Evolutionary conservation across 2,888 invertebrate species (phyloP).

Genomic region (Diarsia rubi): DNA sequence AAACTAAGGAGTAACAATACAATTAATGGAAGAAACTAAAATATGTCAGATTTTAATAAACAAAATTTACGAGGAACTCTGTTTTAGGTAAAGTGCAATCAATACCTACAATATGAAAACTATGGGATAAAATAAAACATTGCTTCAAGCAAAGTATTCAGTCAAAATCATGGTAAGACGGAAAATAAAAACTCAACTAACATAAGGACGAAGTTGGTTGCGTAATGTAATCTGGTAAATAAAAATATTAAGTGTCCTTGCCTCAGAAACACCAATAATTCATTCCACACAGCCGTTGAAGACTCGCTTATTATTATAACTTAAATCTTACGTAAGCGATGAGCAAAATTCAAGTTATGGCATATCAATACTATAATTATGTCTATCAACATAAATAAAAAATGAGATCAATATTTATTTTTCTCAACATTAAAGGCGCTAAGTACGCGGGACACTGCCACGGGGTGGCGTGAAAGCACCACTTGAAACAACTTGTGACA

Average conservation of each 20-base stretch:
- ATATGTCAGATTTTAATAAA: constrained; percentile 73
- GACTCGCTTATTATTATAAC: constrained; percentile 74
- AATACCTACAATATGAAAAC: constrained; percentile 53
- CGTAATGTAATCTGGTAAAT: constrained; percentile 55
- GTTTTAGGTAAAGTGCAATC: constrained; percentile 52
- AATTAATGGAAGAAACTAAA: constrained; percentile 85
- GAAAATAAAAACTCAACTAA: constrained; percentile 51
- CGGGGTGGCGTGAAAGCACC: constrained; percentile 45
- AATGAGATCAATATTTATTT: constrained; percentile 88
- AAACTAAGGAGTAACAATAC: constrained; percentile 79
- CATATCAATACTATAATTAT: constrained; percentile 84
- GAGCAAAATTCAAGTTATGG: constrained; percentile 85
- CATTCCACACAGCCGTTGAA: constrained; percentile 78
- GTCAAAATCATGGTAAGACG: constrained; percentile 44
- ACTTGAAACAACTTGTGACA: constrained; percentile 58
- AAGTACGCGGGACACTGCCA: constrained; percentile 53
- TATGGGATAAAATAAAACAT: constrained; percentile 56
- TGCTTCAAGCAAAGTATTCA: constrained; percentile 54
- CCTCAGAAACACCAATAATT: constrained; percentile 72
- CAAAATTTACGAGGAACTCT: constrained; percentile 74
- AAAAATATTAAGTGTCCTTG: constrained; percentile 62
- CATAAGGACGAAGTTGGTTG: constrained; percentile 35
- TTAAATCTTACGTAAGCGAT: constrained; percentile 79
- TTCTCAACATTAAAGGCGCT: constrained; percentile 66
- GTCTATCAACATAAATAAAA: constrained; percentile 84